Evolutionary conservation across 2,888 invertebrate species (phyloP).

Genomic region (Nemapogon koenigi): DNA sequence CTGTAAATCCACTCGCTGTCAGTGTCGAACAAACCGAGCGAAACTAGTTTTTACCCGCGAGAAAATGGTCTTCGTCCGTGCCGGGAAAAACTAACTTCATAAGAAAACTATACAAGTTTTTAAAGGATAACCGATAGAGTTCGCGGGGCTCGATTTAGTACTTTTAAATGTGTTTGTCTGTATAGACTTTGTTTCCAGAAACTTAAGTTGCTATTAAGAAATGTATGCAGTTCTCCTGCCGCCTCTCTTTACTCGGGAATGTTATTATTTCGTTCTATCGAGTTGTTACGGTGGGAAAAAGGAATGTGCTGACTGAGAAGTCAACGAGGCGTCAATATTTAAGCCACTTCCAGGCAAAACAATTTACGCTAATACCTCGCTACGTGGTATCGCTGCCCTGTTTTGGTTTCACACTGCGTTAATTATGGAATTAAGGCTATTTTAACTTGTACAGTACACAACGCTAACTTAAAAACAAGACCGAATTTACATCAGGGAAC

Average conservation of each 20-base stretch:
- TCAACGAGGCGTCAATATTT: constrained; percentile 11
- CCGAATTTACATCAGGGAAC: constrained; percentile 43
- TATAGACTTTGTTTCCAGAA: constrained; percentile 9
- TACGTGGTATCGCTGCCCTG: constrained; percentile 15
- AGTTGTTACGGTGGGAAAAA: no score
- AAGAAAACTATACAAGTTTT: constrained; percentile 9
- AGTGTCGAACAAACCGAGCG: constrained; percentile 26
- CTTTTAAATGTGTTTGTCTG: constrained; percentile 5
- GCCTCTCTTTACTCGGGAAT: not conserved
- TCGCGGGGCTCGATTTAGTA: constrained; percentile 6
- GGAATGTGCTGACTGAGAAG: no score
- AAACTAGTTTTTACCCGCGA: constrained; percentile 24
- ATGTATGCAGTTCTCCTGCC: not conserved
- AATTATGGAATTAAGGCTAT: constrained; percentile 40
- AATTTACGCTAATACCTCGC: not conserved
- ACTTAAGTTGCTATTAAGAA: constrained; percentile 13
- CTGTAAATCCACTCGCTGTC: constrained; percentile 35
- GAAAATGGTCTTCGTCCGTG: constrained; percentile 8
- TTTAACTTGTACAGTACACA: constrained; percentile 28
- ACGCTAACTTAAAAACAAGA: constrained; percentile 27
- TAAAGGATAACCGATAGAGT: constrained; percentile 11
- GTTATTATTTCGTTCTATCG: constrained; percentile 11
- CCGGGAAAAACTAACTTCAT: constrained; percentile 9
- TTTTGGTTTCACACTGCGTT: constrained; percentile 31
- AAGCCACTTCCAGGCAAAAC: constrained; percentile 12